A percentile compares a stretch with the other conserved stretches of the same genome.
Conservation (phyloP, 2,113 vertebrate genomes). For the Epinephelus moara region DNA sequence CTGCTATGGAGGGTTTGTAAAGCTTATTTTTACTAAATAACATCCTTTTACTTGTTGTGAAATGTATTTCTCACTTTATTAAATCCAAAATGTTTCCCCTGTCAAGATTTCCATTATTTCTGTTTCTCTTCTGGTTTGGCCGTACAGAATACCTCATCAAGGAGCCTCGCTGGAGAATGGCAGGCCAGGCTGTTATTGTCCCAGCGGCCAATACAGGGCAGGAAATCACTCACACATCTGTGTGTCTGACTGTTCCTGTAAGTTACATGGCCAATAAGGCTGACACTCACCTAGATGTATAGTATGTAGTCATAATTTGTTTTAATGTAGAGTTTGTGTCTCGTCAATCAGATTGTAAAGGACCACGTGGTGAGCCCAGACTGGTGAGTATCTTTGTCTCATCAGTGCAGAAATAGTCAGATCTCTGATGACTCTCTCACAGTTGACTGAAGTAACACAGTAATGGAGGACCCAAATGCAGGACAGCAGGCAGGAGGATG, state of each 20-base stretch:
- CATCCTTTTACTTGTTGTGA: neutral
- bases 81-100: neutral
- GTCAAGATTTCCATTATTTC: neutral
- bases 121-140: neutral
- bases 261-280: conserved; percentile 36
- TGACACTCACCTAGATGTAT: conserved; percentile 20
- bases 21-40: neutral
- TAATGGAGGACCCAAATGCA: no score
- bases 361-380: conserved; percentile 77
- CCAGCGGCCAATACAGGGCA: conserved; percentile 45
- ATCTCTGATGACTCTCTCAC: neutral
- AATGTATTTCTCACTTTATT: neutral
- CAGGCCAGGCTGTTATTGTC: conserved; percentile 79
- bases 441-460: no score
- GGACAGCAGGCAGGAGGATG: no score
- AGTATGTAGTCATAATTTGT: conserved; percentile 48
- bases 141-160: conserved; percentile 19
- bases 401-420: neutral
- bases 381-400: conserved; percentile 51
- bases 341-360: conserved; percentile 75
- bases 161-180: neutral
- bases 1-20: conserved; percentile 77
- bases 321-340: neutral
- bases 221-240: conserved; percentile 70
- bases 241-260: conserved; percentile 73